phyloP scores from a whole-genome alignment of 2,797 vertebrate species.

The Sebastes matsubarae region DNA sequence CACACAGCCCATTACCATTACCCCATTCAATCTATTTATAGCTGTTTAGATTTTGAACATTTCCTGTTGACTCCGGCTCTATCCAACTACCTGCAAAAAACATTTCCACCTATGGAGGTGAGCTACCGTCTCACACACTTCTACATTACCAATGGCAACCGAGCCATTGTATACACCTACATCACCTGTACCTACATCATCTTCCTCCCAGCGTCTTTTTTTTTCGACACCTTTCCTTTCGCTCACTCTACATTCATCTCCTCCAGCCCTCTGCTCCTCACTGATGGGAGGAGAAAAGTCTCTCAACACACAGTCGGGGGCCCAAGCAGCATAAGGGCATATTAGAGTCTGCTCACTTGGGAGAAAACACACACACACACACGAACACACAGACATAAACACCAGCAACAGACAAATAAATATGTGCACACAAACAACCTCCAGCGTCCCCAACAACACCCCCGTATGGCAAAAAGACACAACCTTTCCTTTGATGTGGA shows the following conservation, averaged over 20 bases:
- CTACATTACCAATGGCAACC: neutral
- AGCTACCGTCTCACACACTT: neutral
- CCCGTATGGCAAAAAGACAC: slow-evolving; percentile 39
- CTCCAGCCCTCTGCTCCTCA: slow-evolving; percentile 16
- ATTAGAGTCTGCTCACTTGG: slow-evolving; percentile 41
- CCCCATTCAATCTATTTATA: slow-evolving; percentile 21
- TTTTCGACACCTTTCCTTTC: slow-evolving; percentile 3
- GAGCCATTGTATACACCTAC: neutral
- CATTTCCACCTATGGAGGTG: neutral
- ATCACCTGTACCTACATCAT: neutral
- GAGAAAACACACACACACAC: neutral
- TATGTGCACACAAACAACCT: slow-evolving; percentile 40
- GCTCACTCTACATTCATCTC: neutral
- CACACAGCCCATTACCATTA: slow-evolving; percentile 23
- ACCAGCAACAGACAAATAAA: slow-evolving; percentile 16
- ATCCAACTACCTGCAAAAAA: neutral
- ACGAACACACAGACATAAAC: neutral
- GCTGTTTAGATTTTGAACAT: slow-evolving; percentile 18
- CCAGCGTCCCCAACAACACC: slow-evolving; percentile 15
- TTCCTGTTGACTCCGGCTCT: neutral
- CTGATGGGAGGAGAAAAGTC: slow-evolving; percentile 27
- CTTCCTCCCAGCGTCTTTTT: slow-evolving; percentile 8
- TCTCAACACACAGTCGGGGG: slow-evolving; percentile 36
- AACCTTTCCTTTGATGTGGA: slow-evolving; percentile 51
- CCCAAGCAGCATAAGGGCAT: slow-evolving; percentile 34